Evolutionary conservation across 1,140 invertebrate species (phyloP), one percentile per base, ranked within the genome.

Genomic region (Pentalonia nigronervosa): DNA sequence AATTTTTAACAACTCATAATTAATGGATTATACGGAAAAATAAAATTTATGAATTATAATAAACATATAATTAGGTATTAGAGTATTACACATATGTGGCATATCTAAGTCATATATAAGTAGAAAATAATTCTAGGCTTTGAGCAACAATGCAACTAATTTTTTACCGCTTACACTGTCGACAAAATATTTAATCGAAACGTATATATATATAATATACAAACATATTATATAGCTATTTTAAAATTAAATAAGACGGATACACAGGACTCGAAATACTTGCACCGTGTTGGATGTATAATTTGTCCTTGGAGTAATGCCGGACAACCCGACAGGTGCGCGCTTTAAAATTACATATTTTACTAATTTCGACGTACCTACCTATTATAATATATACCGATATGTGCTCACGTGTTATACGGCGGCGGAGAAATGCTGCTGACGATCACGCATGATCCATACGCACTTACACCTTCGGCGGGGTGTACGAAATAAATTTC

Each of bases 81-180:
- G 9, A 84, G 36, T 45, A 45, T 83, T 83, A 83, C 7, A 83
- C 56, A 60, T 21, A 84, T 30, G 41, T 20, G 76, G 76, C 41
- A 41, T 84, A 45, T 14, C 81, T n/a, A 86, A 47, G 45, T 86
- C 41, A 47, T 86, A 86, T 86, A 7, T 87, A 56, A 89, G 87
- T 89, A 36, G 34, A 56, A 89, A 89, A 56, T 89, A 89, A 36
- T 53, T 53, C 14, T 89, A 89, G 48, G 87, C 36, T 89, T 41
- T 14, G 21, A 36, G 87, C 20, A 23, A 23, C 34, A 9, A n/a
- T 21, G 21, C 7, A 7, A 87, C 20, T 50, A 34, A 50, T 50
- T 56, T 41, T 89, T 53, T 53, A 23, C 48, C 20, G n/a, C 36
- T 30, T 56, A 89, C 21, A 53, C 48, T 41, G 48, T 50, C 30